Evolutionary conservation across 2,113 vertebrate genomes (phyloP).

Genomic region (Bambusicola thoracicus): DNA sequence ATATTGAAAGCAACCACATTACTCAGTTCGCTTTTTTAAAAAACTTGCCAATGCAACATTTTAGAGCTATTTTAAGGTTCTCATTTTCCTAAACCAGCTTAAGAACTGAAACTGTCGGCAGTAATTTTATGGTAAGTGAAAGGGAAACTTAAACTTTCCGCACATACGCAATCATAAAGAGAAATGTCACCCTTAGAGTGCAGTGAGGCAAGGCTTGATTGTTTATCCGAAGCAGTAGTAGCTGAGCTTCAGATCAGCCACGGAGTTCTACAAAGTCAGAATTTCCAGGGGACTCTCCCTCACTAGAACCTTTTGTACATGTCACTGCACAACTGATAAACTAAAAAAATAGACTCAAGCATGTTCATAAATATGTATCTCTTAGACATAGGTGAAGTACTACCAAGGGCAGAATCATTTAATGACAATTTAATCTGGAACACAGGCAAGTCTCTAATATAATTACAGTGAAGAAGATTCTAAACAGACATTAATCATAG

Average conservation of each 20-base stretch:
- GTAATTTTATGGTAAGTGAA: not conserved
- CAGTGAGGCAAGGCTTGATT: not conserved
- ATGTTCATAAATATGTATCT: not conserved
- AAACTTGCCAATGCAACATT: not conserved
- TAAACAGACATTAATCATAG: not conserved
- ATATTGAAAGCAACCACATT: not conserved
- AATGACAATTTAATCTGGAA: not conserved
- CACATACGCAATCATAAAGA: accelerated
- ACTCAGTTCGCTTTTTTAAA: not conserved
- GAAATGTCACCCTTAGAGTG: not conserved
- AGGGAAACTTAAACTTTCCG: not conserved
- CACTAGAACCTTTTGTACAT: not conserved
- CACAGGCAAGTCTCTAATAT: not conserved
- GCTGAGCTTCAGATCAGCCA: not conserved
- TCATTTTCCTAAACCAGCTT: not conserved
- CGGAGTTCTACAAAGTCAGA: not conserved
- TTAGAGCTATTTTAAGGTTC: slow-evolving; percentile 1
- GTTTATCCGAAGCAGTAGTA: not conserved
- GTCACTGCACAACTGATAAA: not conserved
- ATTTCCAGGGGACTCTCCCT: not conserved
- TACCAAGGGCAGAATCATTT: not conserved
- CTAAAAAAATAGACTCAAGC: not conserved
- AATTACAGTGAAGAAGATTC: not conserved
- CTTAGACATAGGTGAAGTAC: not conserved
- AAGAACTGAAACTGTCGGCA: not conserved